These are phyloP conservation scores for Saturnia pavonia DNA, from an alignment of 2,888 invertebrate species.

Conservation along the genomic window DNA sequence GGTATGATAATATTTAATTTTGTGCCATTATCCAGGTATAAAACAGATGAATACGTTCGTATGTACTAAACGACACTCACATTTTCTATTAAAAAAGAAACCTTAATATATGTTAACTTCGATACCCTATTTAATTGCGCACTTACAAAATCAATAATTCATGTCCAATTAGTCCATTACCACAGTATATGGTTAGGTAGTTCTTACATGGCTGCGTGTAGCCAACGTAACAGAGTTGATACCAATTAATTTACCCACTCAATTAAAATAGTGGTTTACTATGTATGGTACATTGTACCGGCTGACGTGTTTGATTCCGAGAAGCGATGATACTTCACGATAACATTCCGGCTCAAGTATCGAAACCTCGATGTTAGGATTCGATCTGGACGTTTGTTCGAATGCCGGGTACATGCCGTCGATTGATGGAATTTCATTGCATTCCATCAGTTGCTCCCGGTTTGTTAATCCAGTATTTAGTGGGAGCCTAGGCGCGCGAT, in stretches of 20 bases:
- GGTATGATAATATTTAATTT: too few species aligned
- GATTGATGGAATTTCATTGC: constrained; percentile 69
- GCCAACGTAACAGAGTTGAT: constrained; percentile 48
- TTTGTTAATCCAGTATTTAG: constrained; percentile 60
- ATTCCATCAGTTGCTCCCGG: constrained; percentile 58
- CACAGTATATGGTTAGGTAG: constrained; percentile 54
- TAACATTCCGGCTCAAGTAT: constrained; percentile 76
- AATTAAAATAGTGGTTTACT: constrained; percentile 69
- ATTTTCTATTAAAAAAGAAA: too few species aligned
- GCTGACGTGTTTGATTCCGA: constrained; percentile 64
- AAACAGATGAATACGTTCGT: too few species aligned
- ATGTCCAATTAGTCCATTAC: constrained; percentile 71
- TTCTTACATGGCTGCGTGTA: constrained; percentile 41
- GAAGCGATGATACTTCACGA: constrained; percentile 70
- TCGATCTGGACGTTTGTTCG: constrained; percentile 59
- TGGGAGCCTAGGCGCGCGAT: constrained; percentile 52
- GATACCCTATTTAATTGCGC: constrained; percentile 30
- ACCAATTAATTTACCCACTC: constrained; percentile 61
- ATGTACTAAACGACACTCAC: too few species aligned
- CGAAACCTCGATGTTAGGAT: constrained; percentile 64
- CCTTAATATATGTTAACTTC: background rate
- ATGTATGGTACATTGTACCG: constrained; percentile 61
- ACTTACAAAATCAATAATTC: constrained; percentile 64
- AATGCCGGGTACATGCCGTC: constrained; percentile 69
- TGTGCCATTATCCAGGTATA: too few species aligned